These are phyloP conservation scores for Tenodera sinensis DNA, from an alignment of 2,888 invertebrate genomes.

Conservation along the genomic window DNA sequence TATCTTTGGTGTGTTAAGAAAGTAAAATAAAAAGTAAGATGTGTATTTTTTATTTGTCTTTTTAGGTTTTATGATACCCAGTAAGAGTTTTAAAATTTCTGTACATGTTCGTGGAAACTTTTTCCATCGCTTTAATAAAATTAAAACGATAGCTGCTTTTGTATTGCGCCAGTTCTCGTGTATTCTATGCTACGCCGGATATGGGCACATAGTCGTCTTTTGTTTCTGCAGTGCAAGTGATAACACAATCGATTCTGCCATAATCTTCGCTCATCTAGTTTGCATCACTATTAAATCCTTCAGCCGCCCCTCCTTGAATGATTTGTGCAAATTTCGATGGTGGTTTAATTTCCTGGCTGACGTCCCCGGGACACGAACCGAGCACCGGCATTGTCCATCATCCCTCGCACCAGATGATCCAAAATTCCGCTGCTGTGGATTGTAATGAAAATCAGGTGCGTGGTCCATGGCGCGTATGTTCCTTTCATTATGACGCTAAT, in stretches of 20 bases:
- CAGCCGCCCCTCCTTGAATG: not conserved
- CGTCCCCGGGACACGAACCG: not conserved
- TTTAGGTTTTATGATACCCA: too few relatives aligned
- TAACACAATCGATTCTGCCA: not conserved
- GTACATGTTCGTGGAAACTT: too few relatives aligned
- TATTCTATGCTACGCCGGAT: not conserved
- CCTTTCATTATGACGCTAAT: constrained; percentile 2
- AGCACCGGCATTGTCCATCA: not conserved
- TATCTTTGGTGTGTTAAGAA: too few relatives aligned
- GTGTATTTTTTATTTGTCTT: too few relatives aligned
- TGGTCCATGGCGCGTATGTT: not conserved
- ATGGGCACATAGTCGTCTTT: not conserved
- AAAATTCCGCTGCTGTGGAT: not conserved
- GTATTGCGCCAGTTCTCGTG: not conserved
- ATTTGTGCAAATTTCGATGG: not conserved
- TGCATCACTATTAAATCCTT: not conserved
- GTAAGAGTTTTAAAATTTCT: too few relatives aligned
- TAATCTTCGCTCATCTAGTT: not conserved
- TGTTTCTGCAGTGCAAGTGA: not conserved
- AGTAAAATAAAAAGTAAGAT: too few relatives aligned
- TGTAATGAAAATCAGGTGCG: not conserved
- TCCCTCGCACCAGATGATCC: not conserved
- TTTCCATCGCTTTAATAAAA: too few relatives aligned
- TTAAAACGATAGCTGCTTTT: not conserved
- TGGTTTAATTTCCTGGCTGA: not conserved